These are phyloP conservation scores for Sparus aurata DNA, from an alignment of 2,797 vertebrate genomes.

Conservation along the genomic window DNA sequence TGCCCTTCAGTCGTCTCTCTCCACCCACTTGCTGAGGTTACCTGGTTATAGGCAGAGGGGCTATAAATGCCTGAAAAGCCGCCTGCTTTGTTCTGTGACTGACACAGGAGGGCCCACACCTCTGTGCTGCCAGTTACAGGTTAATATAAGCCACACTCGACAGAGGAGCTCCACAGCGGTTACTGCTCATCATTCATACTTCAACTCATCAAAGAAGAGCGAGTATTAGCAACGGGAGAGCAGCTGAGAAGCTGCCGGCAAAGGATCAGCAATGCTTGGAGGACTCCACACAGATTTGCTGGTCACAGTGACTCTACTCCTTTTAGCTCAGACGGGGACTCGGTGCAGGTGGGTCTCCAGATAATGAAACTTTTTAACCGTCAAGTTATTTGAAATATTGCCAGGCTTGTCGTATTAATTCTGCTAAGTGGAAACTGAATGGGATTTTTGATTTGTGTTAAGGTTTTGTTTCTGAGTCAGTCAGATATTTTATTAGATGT, in stretches of 20 bases:
- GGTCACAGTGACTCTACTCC: slow-evolving; percentile 65
- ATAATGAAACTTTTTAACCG: slow-evolving; percentile 17
- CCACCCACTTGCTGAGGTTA: slow-evolving; percentile 65
- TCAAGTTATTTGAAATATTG: slow-evolving; percentile 4
- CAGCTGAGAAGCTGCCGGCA: slow-evolving; percentile 43
- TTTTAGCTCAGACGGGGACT: slow-evolving; percentile 59
- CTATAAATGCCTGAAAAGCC: slow-evolving; percentile 54
- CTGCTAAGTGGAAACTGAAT: neutral
- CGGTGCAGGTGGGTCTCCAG: slow-evolving; percentile 71
- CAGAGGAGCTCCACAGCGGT: slow-evolving; percentile 22
- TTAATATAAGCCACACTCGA: slow-evolving; percentile 18
- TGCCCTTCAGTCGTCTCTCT: slow-evolving; percentile 22
- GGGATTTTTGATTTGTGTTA: neutral
- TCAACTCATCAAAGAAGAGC: slow-evolving; percentile 52
- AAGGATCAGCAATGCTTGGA: slow-evolving; percentile 74
- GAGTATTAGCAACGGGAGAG: slow-evolving; percentile 58
- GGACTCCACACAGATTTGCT: slow-evolving; percentile 52
- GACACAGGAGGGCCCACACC: slow-evolving; percentile 1
- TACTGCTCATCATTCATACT: slow-evolving; percentile 54
- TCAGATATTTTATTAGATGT: neutral
- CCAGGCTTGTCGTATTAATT: neutral
- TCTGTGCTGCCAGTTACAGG: slow-evolving; percentile 20
- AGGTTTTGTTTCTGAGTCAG: neutral
- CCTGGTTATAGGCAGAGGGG: slow-evolving; percentile 36
- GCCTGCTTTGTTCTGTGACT: neutral